These are phyloP conservation scores for Trichogramma dendrolimi DNA, from an alignment of 2,888 invertebrate species.

Conservation along the genomic window DNA sequence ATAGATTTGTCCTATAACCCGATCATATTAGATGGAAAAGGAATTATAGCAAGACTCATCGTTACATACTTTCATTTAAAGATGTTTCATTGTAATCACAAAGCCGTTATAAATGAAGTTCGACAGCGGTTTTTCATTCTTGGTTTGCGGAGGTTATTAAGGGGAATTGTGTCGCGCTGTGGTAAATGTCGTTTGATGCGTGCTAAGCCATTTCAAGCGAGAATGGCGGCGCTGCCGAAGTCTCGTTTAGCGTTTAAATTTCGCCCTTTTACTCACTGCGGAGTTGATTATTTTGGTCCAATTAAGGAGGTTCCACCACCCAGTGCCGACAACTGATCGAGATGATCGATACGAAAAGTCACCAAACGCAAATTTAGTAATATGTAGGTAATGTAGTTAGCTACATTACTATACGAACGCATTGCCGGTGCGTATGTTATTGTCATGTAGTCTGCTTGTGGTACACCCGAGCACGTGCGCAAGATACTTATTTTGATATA, in stretches of 20 bases:
- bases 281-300: not conserved
- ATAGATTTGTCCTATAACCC: constrained; percentile 4
- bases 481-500: too few relatives aligned
- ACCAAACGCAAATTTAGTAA: too few relatives aligned
- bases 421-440: too few relatives aligned
- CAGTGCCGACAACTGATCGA: too few relatives aligned
- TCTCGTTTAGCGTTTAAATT: not conserved
- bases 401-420: too few relatives aligned
- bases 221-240: not conserved
- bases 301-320: too few relatives aligned
- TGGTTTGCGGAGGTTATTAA: not conserved
- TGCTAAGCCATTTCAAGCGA: not conserved
- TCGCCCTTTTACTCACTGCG: constrained; percentile 2
- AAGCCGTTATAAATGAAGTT: not conserved
- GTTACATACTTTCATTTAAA: not conserved
- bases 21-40: constrained; percentile 12
- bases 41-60: not conserved
- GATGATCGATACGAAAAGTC: too few relatives aligned
- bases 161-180: not conserved
- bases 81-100: not conserved
- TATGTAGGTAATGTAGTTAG: too few relatives aligned
- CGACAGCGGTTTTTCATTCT: not conserved
- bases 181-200: not conserved
- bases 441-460: too few relatives aligned
- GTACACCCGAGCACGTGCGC: too few relatives aligned